Conservation (phyloP, 2,888 invertebrate genomes). For the Chelonus formosanus region DNA sequence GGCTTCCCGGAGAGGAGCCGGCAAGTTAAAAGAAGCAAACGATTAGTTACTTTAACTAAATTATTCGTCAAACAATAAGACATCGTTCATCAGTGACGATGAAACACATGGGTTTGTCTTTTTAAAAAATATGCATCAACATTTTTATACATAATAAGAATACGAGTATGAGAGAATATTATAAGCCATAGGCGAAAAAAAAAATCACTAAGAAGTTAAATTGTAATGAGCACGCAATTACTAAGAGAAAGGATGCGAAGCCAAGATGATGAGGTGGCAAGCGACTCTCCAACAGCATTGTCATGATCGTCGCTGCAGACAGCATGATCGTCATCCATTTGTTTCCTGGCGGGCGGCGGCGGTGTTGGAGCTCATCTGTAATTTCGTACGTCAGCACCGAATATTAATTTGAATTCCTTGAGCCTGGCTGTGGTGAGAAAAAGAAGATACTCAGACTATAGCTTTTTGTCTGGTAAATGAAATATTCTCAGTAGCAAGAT, state of each 20-base stretch:
- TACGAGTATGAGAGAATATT: constrained; percentile 8
- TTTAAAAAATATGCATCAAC: too few relatives aligned
- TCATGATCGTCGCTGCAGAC: constrained; percentile 44
- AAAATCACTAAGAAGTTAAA: constrained; percentile 19
- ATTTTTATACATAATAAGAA: neutral
- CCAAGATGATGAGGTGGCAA: constrained; percentile 34
- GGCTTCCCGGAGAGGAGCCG: constrained; percentile 44
- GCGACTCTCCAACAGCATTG: constrained; percentile 40
- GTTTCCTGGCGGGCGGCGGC: constrained; percentile 54
- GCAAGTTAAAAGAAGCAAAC: constrained; percentile 59
- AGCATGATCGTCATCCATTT: constrained; percentile 60
- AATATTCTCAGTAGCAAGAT: constrained; percentile 49
- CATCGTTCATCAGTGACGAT: constrained; percentile 51
- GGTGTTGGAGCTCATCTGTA: constrained; percentile 47
- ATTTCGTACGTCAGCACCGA: constrained; percentile 64
- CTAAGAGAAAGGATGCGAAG: constrained; percentile 27
- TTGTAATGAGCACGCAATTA: constrained; percentile 34
- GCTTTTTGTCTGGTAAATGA: constrained; percentile 59
- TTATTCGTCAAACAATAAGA: constrained; percentile 60
- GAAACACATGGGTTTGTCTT: too few relatives aligned
- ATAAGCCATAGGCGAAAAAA: constrained; percentile 19
- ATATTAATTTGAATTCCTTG: constrained; percentile 64
- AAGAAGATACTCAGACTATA: constrained; percentile 3
- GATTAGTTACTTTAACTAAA: constrained; percentile 65
- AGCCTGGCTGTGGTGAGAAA: constrained; percentile 16